Percentiles rank a stretch among this genome's conserved stretches.
These are phyloP conservation scores for Augochlorella aurata DNA, from an alignment of 2,888 invertebrate species.

Conservation along the genomic window DNA sequence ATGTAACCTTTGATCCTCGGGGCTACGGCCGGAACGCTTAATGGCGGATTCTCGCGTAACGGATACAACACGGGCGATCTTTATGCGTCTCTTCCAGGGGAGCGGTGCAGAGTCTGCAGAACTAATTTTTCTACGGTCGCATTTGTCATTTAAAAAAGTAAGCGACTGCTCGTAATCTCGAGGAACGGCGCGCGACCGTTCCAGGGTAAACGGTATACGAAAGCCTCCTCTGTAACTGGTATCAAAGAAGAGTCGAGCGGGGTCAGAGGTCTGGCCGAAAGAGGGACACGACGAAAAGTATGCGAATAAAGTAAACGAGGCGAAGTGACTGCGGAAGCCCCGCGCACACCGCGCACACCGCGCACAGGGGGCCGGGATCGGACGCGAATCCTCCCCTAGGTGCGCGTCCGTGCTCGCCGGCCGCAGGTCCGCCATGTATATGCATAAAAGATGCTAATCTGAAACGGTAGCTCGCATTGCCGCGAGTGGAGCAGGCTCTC, in stretches of 20 bases:
- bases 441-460: conserved; percentile 78
- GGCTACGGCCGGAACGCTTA: background rate
- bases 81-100: too few species aligned
- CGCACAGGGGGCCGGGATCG: conserved; percentile 12
- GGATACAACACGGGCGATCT: too few species aligned
- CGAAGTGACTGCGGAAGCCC: conserved; percentile 5
- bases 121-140: too few species aligned
- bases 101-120: too few species aligned
- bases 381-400: conserved; percentile 25
- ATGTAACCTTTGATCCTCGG: background rate
- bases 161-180: too few species aligned
- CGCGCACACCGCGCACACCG: too few species aligned
- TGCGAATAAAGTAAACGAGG: conserved; percentile 6
- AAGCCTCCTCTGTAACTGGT: too few species aligned
- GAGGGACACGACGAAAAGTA: background rate
- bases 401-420: conserved; percentile 37
- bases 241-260: too few species aligned
- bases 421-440: conserved; percentile 64
- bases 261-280: background rate
- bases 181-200: too few species aligned
- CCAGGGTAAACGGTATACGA: too few species aligned
- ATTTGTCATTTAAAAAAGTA: too few species aligned
- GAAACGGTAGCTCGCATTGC: conserved; percentile 78
- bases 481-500: conserved; percentile 73
- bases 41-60: too few species aligned